Conservation (phyloP, 2,113 vertebrate genomes). For the Gracilinanus agilis region DNA sequence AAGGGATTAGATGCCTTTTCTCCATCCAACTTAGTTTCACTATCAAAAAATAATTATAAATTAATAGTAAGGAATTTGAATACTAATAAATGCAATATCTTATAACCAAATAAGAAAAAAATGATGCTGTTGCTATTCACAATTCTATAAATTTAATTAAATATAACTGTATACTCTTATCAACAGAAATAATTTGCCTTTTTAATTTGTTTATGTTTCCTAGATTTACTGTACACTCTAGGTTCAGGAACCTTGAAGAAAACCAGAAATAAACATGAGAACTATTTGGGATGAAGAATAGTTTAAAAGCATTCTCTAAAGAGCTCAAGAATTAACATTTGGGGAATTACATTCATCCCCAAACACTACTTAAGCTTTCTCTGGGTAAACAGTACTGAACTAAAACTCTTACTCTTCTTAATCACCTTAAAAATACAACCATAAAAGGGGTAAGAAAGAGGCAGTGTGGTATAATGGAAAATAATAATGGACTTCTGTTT, state of each 20-base stretch:
- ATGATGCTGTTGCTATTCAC: neutral
- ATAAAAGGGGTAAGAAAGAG: neutral
- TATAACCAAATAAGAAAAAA: neutral
- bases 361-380: neutral
- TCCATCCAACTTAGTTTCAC: too few relatives aligned
- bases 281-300: conserved; percentile 30
- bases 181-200: neutral
- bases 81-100: too few relatives aligned
- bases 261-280: neutral
- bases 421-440: neutral
- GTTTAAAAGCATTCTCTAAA: conserved; percentile 15
- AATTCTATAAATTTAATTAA: conserved; percentile 18
- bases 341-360: neutral
- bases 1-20: too few relatives aligned
- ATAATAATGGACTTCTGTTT: neutral
- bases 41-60: too few relatives aligned
- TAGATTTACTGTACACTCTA: neutral
- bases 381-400: neutral
- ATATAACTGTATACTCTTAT: neutral
- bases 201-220: neutral
- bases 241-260: neutral
- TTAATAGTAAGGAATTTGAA: too few relatives aligned
- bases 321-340: conserved; percentile 4
- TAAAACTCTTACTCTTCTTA: neutral
- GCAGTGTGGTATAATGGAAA: neutral